phyloP scores from a whole-genome alignment of 2,888 invertebrate species.

The Patella depressa region DNA sequence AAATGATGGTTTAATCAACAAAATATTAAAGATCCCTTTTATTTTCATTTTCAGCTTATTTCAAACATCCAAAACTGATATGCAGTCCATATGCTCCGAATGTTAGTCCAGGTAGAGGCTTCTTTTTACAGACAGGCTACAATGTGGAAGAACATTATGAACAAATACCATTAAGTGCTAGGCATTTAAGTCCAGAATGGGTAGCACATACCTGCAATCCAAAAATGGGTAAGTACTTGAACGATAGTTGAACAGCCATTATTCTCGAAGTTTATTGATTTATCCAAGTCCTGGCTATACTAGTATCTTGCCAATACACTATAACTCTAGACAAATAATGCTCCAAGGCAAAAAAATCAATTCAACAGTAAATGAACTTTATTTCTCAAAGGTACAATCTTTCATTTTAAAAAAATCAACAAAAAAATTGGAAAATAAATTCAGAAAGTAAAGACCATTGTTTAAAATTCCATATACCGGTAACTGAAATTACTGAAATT shows the following conservation, averaged over 20 bases:
- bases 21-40: too few species aligned
- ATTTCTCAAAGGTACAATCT: too few species aligned
- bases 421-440: neutral
- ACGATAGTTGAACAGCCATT: neutral
- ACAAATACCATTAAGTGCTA: conserved; percentile 55
- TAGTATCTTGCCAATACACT: neutral
- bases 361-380: too few species aligned
- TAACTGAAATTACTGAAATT: too few species aligned
- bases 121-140: conserved; percentile 61
- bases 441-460: neutral
- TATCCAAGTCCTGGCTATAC: neutral
- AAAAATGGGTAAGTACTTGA: conserved; percentile 58
- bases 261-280: neutral
- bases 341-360: neutral
- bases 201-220: conserved; percentile 53
- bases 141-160: conserved; percentile 49
- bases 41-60: conserved; percentile 54
- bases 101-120: conserved; percentile 53
- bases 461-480: too few species aligned
- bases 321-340: neutral
- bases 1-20: too few species aligned
- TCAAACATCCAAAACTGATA: conserved; percentile 62
- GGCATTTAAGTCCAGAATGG: conserved; percentile 52
- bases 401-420: too few species aligned
- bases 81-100: conserved; percentile 56